Base-by-base conservation (phyloP, 2,888 invertebrate genomes). In the Pharmacophagus antenor region DNA sequence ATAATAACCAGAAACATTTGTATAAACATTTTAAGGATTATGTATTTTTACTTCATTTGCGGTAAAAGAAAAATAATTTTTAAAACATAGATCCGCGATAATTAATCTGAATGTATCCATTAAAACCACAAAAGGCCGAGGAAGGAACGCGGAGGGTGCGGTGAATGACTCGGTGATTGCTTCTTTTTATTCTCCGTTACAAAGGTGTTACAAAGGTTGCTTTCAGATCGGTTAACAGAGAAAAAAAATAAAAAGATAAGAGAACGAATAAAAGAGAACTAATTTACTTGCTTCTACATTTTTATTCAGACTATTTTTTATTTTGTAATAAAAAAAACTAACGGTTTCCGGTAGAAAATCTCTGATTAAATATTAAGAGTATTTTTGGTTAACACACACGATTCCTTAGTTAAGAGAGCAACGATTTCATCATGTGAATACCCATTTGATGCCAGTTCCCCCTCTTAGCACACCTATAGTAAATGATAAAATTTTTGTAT, bases 121-220 rank as follows among this genome's bases (percentile, higher is more conserved):
- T 17, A 17, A n/a, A 17, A 42, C n/a, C 17, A 42, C 18, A 42
- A 42, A 42, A 17, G 42, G 42, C 42, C 4, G 31, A 17, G 17
- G 18, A 4, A 2, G 8, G 8, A 4, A 17, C 17, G 17, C 6
- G 17, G 42, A n/a, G 37, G 42, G 42, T 42, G 42, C 42, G 42
- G 3, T 42, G 42, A 42, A 42, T 42, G 17, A 42, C 42, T n/a
- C 42, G 17, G 17, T 42, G 42, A 42, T 42, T 42, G 42, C 42
- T 17, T 42, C 42, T 42, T 42, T 42, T 42, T 42, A 42, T 42
- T 42, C 42, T 7, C 42, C 17, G 42, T 42, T 42, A 42, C 42
- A 41, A 41, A 41, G 41, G 41, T 41, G 41, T 41, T 41, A 41
- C 41, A 42, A 42, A 42, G 42, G 42, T 17, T 17, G n/a, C 42